Evolutionary conservation across 2,113 vertebrate species (phyloP).

Genomic region (Trematocara unimaculatum): DNA sequence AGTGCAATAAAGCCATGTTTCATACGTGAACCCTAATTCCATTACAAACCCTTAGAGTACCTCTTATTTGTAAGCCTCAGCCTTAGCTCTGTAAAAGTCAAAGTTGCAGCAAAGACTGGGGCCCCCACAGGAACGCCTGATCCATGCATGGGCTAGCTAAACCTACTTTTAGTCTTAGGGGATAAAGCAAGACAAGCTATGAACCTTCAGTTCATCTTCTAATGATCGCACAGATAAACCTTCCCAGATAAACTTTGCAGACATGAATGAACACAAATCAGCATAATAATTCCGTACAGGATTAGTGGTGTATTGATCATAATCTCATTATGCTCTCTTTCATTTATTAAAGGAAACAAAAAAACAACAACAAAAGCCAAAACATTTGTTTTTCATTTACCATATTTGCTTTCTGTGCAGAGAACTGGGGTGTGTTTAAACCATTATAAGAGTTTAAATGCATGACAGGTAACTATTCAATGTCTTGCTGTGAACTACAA

Average conservation of each 20-base stretch:
- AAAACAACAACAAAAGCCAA: background rate
- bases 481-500: background rate
- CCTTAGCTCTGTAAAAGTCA: background rate
- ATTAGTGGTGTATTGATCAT: background rate
- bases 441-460: background rate
- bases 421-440: background rate
- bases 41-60: constrained; percentile 15
- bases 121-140: background rate
- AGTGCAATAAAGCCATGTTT: constrained; percentile 31
- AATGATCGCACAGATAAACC: background rate
- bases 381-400: background rate
- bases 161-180: background rate
- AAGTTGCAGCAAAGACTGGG: background rate
- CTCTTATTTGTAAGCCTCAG: background rate
- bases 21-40: constrained; percentile 33
- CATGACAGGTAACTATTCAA: background rate
- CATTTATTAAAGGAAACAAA: background rate
- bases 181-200: background rate
- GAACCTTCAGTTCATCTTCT: background rate
- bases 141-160: background rate
- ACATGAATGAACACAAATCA: background rate
- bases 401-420: background rate
- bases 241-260: background rate
- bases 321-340: background rate
- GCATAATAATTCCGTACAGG: background rate